Evolutionary conservation across 1,140 invertebrate genomes (phyloP).

Genomic region (Bombyx mori): DNA sequence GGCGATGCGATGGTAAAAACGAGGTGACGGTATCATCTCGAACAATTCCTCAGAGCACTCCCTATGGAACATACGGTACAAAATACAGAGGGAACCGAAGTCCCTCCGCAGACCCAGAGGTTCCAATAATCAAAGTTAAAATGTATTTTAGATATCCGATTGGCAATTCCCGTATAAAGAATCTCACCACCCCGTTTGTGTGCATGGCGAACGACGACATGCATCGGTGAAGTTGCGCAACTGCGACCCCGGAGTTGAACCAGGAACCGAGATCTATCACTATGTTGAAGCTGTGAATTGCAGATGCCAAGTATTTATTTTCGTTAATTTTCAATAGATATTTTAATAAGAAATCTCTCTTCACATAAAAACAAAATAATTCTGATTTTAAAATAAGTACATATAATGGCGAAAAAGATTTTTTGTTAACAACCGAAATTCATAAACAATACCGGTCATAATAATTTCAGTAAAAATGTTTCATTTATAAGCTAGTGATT

Average conservation of each 20-base stretch:
- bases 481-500: background rate
- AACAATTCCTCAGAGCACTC: no score
- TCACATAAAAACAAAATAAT: background rate
- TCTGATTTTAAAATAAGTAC: background rate
- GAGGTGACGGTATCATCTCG: no score
- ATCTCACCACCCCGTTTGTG: conserved; percentile 87
- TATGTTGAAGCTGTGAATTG: conserved; percentile 53
- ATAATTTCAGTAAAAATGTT: background rate
- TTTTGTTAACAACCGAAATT: no score
- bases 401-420: no score
- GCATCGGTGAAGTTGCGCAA: conserved; percentile 42
- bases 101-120: no score
- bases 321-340: background rate
- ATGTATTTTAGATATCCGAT: conserved; percentile 77
- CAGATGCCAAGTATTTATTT: conserved; percentile 44
- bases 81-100: no score
- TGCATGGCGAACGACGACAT: conserved; percentile 77
- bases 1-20: no score
- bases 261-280: conserved; percentile 52
- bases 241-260: conserved; percentile 50
- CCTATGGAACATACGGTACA: no score
- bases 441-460: background rate
- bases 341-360: background rate
- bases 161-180: conserved; percentile 90
- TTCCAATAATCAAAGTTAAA: background rate